These are phyloP conservation scores for honey bee (Apis mellifera) DNA, from an alignment of 1,140 invertebrate species.

Conservation along the genomic window Amel_HAv3.1 CM009934.2:7014001-7014500, in stretches of 20 bases:
- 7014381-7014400: not conserved
- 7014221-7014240: not conserved
- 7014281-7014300: slow-evolving; percentile 3
- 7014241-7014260: not conserved
- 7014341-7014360: not conserved
- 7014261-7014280: not conserved
- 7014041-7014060: slow-evolving; percentile 78
- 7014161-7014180: slow-evolving; percentile 30
- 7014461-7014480: not conserved
- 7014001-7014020: slow-evolving; percentile 54
- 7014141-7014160: slow-evolving; percentile 30
- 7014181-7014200: not conserved
- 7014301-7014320: not conserved
- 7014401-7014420: not conserved
- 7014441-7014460: not conserved
- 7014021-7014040: slow-evolving; percentile 60
- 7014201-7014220: not conserved
- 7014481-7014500: not conserved
- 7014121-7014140: slow-evolving; percentile 29
- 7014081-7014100: slow-evolving; percentile 79
- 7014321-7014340: slow-evolving; percentile 4
- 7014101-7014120: slow-evolving; percentile 72
- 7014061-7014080: slow-evolving; percentile 80
- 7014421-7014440: not conserved
- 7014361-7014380: not conserved